Evolutionary conservation across 2,888 invertebrate genomes (phyloP).

Genomic region (Eurytoma californica): DNA sequence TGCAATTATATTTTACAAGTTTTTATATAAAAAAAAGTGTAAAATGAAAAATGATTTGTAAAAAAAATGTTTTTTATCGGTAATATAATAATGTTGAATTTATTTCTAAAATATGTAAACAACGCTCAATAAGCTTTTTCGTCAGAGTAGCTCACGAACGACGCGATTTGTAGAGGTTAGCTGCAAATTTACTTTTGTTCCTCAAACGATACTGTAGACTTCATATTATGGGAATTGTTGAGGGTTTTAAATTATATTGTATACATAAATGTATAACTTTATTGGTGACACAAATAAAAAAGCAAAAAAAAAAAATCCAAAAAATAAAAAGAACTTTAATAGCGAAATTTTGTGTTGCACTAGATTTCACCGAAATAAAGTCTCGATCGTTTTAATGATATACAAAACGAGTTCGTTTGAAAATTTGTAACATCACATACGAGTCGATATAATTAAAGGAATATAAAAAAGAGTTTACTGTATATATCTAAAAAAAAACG

Average conservation of each 20-base stretch:
- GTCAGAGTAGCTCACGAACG: no score
- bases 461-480: conserved; percentile 12
- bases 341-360: conserved; percentile 56
- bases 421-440: conserved; percentile 27
- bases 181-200: conserved; percentile 21
- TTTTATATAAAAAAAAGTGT: conserved; percentile 4
- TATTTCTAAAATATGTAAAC: no score
- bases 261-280: conserved; percentile 58
- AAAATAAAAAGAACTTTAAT: conserved; percentile 45
- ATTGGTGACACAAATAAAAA: conserved; percentile 47
- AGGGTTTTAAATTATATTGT: conserved; percentile 67
- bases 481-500: not conserved
- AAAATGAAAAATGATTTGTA: not conserved
- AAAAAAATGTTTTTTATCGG: not conserved
- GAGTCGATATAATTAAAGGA: conserved; percentile 38
- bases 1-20: no score
- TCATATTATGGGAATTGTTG: conserved; percentile 70
- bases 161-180: not conserved
- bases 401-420: conserved; percentile 19
- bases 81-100: not conserved
- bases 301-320: conserved; percentile 21
- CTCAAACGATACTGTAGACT: conserved; percentile 61
- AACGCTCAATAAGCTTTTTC: no score
- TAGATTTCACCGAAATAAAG: conserved; percentile 25
- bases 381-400: conserved; percentile 32